Evolutionary conservation across 2,113 vertebrate genomes (phyloP), one percentile per base, ranked within the genome.

Genomic region (Collichthys lucidus): DNA sequence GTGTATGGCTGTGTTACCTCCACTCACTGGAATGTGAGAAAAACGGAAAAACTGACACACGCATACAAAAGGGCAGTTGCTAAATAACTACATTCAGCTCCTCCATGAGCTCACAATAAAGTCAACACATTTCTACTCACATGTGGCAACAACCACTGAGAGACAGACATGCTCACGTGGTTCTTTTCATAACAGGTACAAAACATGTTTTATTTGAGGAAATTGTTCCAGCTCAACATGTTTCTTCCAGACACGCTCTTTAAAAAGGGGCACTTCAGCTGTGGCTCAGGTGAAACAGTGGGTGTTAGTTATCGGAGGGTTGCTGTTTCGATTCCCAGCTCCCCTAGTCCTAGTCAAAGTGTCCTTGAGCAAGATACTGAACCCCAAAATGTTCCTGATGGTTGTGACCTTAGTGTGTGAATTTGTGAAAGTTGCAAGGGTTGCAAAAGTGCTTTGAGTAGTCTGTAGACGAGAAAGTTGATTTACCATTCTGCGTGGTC

Each of bases 11-110:
- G 82, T 71, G 88, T 88, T 91, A 91, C 86, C 84, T 90, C 72
- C 81, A 71, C 77, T 65, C 61, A 0, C 46, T 77, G 91, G 91
- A 93, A 90, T 92, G 91, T 82, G 82, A 86, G 80, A 85, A 91
- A 90, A 88, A 85, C 11, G 87, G 91, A 93, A 91, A 93, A 91
- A 88, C 78, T 90, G 86, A 92, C 85, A 79, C 79, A 80, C 12
- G 26, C 75, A 68, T 50, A 82, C 53, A 82, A 69, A 83, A 40
- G 65, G n/a, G 60, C 57, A 20, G 79, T 80, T 57, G 50, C 72
- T 12, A 72, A 86, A 85, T 73, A 47, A 73, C 72, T 77, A 35
- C 80, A 74, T 70, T 69, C 68, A 84, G 49, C 74, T 73, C 72
- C 50, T 67, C 68, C 19, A 61, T 77, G 79, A 84, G 78, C 80